A percentile compares a stretch with the other conserved stretches of the same genome.
These are phyloP conservation scores for Dipodomys stephensi DNA, from an alignment of 2,113 vertebrate genomes.

Conservation along the genomic window DNA sequence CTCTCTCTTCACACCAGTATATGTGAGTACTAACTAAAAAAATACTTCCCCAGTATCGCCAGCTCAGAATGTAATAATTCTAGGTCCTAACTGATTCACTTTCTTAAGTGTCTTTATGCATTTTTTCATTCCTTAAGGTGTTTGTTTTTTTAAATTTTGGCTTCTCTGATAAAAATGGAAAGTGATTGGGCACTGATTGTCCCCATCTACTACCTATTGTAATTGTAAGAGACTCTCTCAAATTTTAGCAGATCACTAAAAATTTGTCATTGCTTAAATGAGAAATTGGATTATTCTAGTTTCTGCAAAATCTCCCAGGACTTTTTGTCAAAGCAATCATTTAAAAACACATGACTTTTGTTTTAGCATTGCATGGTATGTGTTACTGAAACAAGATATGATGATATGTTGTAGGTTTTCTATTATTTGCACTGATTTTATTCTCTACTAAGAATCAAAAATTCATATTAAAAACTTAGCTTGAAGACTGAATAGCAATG, in stretches of 20 bases:
- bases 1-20: too few species aligned
- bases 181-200: constrained; percentile 74
- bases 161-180: constrained; percentile 74
- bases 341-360: constrained; percentile 31
- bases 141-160: constrained; percentile 47
- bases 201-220: constrained; percentile 62
- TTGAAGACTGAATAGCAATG: constrained; percentile 68
- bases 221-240: constrained; percentile 70
- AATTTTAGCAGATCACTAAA: neutral
- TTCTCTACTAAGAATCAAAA: constrained; percentile 64
- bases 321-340: constrained; percentile 66
- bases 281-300: constrained; percentile 59
- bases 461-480: constrained; percentile 54
- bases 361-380: constrained; percentile 10
- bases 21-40: neutral
- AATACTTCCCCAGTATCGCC: neutral
- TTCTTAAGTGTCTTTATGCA: constrained; percentile 62
- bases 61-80: constrained; percentile 14
- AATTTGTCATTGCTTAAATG: constrained; percentile 48
- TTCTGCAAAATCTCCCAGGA: constrained; percentile 54
- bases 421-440: constrained; percentile 75
- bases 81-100: neutral
- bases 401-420: constrained; percentile 50
- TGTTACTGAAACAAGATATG: constrained; percentile 77
- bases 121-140: constrained; percentile 42